Conservation (phyloP, 2,888 invertebrate species). For the Plebejus argus region DNA sequence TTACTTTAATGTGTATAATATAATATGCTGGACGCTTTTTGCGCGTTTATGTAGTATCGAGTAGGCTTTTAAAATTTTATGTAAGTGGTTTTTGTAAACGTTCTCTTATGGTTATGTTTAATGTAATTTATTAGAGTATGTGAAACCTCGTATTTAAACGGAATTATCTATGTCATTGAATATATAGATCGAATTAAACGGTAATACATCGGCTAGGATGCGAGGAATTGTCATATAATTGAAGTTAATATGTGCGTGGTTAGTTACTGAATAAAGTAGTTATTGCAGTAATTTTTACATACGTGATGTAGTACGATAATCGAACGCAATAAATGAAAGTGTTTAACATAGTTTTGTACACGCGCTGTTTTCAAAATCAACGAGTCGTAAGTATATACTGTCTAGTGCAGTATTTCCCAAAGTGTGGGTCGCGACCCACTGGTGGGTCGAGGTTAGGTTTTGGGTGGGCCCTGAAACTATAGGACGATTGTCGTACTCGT, state of each 20-base stretch:
- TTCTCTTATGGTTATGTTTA: conserved; percentile 67
- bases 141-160: conserved; percentile 59
- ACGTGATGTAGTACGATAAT: conserved; percentile 70
- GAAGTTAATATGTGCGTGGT: conserved; percentile 44
- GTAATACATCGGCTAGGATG: conserved; percentile 27
- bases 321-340: conserved; percentile 71
- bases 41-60: conserved; percentile 70
- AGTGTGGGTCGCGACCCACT: too few species aligned
- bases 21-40: conserved; percentile 71
- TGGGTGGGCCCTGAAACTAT: too few species aligned
- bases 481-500: too few species aligned
- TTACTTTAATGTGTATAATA: conserved; percentile 67
- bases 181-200: conserved; percentile 29
- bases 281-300: conserved; percentile 70
- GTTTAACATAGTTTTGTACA: conserved; percentile 55
- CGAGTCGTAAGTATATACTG: conserved; percentile 27
- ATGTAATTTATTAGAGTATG: conserved; percentile 74
- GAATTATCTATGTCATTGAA: conserved; percentile 52
- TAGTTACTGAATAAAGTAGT: conserved; percentile 45
- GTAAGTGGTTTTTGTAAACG: conserved; percentile 68
- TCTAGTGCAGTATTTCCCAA: too few species aligned
- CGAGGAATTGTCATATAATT: conserved; percentile 30
- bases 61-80: conserved; percentile 70
- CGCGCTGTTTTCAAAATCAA: conserved; percentile 33
- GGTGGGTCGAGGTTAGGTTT: too few species aligned